These are phyloP conservation scores for Laticauda laticaudata DNA, from an alignment of 2,113 vertebrate genomes.

Conservation along the genomic window DNA sequence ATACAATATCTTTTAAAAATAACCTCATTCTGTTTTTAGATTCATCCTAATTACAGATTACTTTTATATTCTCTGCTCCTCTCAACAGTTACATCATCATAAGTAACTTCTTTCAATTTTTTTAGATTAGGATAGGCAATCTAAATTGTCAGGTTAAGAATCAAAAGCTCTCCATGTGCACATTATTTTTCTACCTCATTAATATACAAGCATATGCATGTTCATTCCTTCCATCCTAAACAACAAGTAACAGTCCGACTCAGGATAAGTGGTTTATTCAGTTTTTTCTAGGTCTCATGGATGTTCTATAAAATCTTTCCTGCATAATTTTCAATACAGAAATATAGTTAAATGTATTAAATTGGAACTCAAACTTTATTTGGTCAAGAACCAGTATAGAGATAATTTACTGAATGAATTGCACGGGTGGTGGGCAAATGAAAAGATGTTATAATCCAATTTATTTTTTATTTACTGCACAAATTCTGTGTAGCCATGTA, in stretches of 20 bases:
- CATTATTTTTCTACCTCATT: neutral
- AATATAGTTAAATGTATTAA: neutral
- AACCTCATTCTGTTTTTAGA: neutral
- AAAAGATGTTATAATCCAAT: neutral
- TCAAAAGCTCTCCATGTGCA: neutral
- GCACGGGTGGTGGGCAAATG: neutral
- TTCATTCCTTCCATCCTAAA: neutral
- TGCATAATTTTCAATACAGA: neutral
- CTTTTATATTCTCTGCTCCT: neutral
- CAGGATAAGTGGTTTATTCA: neutral
- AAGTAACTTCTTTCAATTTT: neutral
- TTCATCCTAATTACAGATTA: neutral
- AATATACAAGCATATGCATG: neutral
- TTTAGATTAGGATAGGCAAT: neutral
- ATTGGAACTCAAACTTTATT: neutral
- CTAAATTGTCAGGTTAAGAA: neutral
- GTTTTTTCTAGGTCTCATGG: neutral
- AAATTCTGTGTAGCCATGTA: too few relatives aligned
- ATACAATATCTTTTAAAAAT: neutral
- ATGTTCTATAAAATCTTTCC: neutral
- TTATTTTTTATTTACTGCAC: neutral
- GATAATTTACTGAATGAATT: neutral
- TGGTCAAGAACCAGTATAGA: neutral
- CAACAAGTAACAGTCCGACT: neutral
- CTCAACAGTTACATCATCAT: neutral